A percentile compares a stretch with the other conserved stretches of the same genome.
phyloP scores from a whole-genome alignment of 1,140 invertebrate species.

The Protaetia brevitarsis region DNA sequence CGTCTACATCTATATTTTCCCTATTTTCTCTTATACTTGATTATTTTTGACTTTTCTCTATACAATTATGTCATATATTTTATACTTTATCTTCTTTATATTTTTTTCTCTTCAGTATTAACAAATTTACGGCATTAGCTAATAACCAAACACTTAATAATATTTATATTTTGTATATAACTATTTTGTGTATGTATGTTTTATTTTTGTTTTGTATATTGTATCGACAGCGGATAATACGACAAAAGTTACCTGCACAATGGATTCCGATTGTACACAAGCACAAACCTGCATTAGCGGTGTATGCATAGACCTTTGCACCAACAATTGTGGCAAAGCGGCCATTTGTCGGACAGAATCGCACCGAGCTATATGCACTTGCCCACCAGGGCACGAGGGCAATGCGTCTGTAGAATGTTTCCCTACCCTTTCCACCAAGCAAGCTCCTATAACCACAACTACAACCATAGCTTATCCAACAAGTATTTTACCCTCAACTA shows the following conservation, averaged over 20 bases:
- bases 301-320: constrained; percentile 66
- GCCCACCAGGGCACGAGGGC: constrained; percentile 44
- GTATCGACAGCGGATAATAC: constrained; percentile 53
- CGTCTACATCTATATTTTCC: constrained; percentile 21
- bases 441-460: constrained; percentile 27
- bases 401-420: constrained; percentile 47
- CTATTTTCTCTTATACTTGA: constrained; percentile 12
- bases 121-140: constrained; percentile 22
- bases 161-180: constrained; percentile 22
- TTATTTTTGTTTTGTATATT: constrained; percentile 47
- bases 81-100: neutral
- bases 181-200: constrained; percentile 41
- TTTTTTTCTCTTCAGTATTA: constrained; percentile 21
- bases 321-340: constrained; percentile 56
- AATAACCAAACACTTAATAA: constrained; percentile 11
- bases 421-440: constrained; percentile 25
- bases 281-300: constrained; percentile 62
- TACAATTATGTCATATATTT: neutral
- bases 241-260: constrained; percentile 54
- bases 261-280: constrained; percentile 64
- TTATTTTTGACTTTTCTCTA: neutral
- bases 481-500: neutral
- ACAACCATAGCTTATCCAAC: constrained; percentile 3
- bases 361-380: constrained; percentile 56
- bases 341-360: constrained; percentile 57